Evolutionary conservation across 1,140 invertebrate species (phyloP).

Genomic region (Ceratina australensis): DNA sequence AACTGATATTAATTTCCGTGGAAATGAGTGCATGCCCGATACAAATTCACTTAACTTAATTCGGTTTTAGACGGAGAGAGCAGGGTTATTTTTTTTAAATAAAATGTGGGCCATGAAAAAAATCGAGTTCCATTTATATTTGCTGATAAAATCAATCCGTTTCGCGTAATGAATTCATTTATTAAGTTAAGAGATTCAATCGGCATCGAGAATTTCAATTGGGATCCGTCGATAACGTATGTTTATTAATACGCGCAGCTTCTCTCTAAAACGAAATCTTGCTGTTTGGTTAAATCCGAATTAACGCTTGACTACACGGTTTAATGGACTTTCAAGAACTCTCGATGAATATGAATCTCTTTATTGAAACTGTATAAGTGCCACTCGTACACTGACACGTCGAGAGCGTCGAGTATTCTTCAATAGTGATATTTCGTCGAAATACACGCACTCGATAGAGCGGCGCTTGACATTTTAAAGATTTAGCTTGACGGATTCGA

Average conservation of each 20-base stretch:
- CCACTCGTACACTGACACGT: background rate
- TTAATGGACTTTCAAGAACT: constrained; percentile 16
- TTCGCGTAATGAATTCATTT: background rate
- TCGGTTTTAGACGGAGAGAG: background rate
- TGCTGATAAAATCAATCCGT: too few relatives aligned
- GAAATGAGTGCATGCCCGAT: background rate
- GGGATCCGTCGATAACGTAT: too few relatives aligned
- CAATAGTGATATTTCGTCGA: constrained; percentile 20
- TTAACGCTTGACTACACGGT: background rate
- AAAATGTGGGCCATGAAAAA: too few relatives aligned
- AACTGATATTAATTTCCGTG: background rate
- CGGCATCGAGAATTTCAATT: too few relatives aligned
- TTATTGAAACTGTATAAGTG: background rate
- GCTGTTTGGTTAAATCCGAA: background rate
- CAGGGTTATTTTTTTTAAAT: too few relatives aligned
- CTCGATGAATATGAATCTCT: constrained; percentile 38
- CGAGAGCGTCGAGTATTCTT: constrained; percentile 20
- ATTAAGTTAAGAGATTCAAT: background rate
- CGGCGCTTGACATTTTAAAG: background rate
- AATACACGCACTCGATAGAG: constrained; percentile 10
- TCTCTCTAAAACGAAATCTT: background rate
- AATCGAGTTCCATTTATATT: too few relatives aligned
- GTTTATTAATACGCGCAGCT: too few relatives aligned
- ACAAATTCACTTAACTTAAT: background rate
- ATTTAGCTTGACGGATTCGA: background rate